These are phyloP conservation scores for Diloba caeruleocephala DNA, from an alignment of 2,888 invertebrate genomes.

Conservation along the genomic window DNA sequence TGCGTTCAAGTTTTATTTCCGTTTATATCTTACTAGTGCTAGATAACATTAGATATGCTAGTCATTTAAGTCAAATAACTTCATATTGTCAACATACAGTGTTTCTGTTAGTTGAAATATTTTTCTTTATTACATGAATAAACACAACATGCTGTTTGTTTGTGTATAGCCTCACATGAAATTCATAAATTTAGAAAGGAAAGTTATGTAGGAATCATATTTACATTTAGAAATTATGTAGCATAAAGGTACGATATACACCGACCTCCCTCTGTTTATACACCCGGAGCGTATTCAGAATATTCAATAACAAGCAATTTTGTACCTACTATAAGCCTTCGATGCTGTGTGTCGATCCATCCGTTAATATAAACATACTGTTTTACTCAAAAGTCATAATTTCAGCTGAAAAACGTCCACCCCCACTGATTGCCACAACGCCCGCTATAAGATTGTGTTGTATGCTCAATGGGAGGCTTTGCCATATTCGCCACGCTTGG, in stretches of 20 bases:
- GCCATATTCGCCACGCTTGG: too few relatives aligned
- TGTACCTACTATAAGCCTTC: conserved; percentile 23
- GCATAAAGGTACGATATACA: too few relatives aligned
- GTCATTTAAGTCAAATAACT: neutral
- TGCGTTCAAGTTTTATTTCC: conserved; percentile 10
- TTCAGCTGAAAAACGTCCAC: too few relatives aligned
- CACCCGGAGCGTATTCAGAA: conserved; percentile 8
- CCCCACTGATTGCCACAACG: too few relatives aligned
- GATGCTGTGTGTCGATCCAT: conserved; percentile 30
- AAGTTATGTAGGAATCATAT: neutral
- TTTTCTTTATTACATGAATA: too few relatives aligned
- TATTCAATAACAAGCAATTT: conserved; percentile 35
- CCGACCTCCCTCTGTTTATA: conserved; percentile 10
- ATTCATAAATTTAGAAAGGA: conserved; percentile 12
- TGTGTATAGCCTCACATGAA: conserved; percentile 8
- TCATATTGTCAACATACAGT: too few relatives aligned
- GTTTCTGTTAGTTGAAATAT: too few relatives aligned
- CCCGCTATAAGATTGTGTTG: too few relatives aligned
- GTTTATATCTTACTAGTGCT: neutral
- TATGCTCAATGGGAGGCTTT: too few relatives aligned
- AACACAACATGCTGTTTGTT: too few relatives aligned
- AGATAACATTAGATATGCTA: too few relatives aligned
- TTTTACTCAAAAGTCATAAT: too few relatives aligned
- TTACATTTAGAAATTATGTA: conserved; percentile 2
- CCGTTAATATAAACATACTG: conserved; percentile 32